Evolutionary conservation across 2,888 invertebrate genomes (phyloP), one percentile per base, ranked within the genome.

Genomic region (Melolontha melolontha): DNA sequence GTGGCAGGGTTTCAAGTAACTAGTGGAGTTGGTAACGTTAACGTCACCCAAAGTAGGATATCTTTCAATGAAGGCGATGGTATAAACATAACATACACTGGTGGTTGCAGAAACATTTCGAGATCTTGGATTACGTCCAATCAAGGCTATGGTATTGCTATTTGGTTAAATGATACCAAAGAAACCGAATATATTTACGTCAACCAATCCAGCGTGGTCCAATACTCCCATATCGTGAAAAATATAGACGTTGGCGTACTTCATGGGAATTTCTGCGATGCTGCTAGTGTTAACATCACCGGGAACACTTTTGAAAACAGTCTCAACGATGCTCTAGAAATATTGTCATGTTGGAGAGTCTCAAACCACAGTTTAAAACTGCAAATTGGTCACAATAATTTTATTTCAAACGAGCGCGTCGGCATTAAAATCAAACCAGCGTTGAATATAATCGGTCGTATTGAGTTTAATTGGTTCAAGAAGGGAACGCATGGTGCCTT

Each of bases 11-110:
- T 98, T 2, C 94, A 97, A 77, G 90, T 99, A 1, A 88, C 92
- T 1, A 92, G 90, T 75, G 99, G 98, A 1, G 96, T 94, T 0
- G 96, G 96, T 0, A 97, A 98, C 81, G 89, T 99, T 0, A 97
- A 98, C 81, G 87, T 99, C 2, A 97, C 98, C 16, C 91, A 93
- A 75, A 95, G 96, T 72, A 87, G 91, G 76, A 92, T 99, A 73
- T 92, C 93, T 14, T 92, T 94, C 75, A 99, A 99, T 81, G 89
- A 91, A 78, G 97, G 96, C 1, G 96, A 96, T 78, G 99, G 98
- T 0, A 87, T 99, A 8, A 99, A 99, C 81, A 91, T 99, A 10
- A 97, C 97, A 0, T 95, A 95, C 70, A 93, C 94, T 2, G 98
- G 99, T 0, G 99, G 99, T 0, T 93, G 92, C 75, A 88, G 96